Evolutionary conservation across 2,113 vertebrate species (phyloP).

Genomic region (Spilogale gracilis): DNA sequence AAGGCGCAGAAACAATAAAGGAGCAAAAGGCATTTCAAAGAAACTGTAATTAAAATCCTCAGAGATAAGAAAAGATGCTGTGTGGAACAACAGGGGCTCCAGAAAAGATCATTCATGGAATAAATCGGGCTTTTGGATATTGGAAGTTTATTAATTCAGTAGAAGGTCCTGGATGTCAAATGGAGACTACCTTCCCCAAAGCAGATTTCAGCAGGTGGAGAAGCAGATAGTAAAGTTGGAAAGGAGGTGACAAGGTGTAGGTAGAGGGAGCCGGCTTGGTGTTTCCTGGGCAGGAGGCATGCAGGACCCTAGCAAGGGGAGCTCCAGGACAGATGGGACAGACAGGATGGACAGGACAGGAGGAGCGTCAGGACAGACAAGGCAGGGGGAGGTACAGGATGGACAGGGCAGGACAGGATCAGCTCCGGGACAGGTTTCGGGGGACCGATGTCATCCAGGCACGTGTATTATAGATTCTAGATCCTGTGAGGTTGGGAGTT

Average conservation of each 20-base stretch:
- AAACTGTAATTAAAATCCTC: neutral
- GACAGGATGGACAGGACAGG: neutral
- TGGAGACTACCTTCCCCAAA: neutral
- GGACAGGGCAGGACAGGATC: neutral
- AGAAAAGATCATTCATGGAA: neutral
- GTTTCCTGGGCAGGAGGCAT: neutral
- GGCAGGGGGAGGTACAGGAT: too few relatives aligned
- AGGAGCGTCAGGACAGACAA: neutral
- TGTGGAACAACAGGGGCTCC: neutral
- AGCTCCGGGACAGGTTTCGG: neutral
- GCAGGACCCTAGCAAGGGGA: too few relatives aligned
- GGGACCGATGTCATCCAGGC: neutral
- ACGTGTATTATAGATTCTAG: neutral
- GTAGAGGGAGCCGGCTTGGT: neutral
- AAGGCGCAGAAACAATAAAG: neutral
- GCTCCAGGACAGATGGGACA: too few relatives aligned
- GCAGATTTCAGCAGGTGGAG: neutral
- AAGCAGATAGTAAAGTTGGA: neutral
- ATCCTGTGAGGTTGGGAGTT: neutral
- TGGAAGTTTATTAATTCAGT: neutral
- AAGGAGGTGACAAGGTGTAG: neutral
- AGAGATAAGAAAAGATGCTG: neutral
- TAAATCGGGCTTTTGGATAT: neutral
- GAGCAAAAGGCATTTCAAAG: conserved; percentile 14
- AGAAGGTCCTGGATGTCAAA: neutral